These are phyloP conservation scores for Mesembrinibis cayennensis DNA, from an alignment of 2,113 vertebrate species.

Conservation along the genomic window DNA sequence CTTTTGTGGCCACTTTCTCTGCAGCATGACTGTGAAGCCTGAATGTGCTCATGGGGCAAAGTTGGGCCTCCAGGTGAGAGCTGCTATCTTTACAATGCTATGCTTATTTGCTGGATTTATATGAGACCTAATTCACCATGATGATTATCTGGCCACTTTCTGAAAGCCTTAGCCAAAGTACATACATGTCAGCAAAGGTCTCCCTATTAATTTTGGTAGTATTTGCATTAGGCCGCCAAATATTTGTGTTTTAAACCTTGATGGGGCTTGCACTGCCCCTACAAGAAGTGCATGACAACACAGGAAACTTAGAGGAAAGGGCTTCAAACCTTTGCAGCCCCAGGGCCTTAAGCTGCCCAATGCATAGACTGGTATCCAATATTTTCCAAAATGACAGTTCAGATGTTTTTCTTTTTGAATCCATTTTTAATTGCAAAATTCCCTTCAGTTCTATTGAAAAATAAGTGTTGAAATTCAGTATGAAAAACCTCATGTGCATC, in stretches of 20 bases:
- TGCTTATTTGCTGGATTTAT: neutral
- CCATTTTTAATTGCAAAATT: conserved; percentile 8
- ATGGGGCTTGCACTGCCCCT: neutral
- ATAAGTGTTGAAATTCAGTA: conserved; percentile 38
- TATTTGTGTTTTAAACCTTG: neutral
- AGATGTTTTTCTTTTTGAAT: neutral
- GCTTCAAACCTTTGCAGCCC: neutral
- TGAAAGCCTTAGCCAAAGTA: neutral
- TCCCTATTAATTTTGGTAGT: neutral
- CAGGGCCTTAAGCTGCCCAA: neutral
- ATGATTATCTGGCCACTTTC: neutral
- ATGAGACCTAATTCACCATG: neutral
- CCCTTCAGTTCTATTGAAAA: conserved; percentile 20
- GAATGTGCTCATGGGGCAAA: neutral
- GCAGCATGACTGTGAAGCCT: neutral
- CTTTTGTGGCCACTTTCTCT: neutral
- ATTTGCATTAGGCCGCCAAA: neutral
- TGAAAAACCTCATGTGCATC: neutral
- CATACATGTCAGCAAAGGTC: neutral
- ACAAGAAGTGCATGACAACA: neutral
- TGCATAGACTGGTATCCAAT: neutral
- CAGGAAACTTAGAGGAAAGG: neutral
- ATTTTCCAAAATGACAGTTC: neutral
- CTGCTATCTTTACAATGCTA: neutral
- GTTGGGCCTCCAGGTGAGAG: neutral